Evolutionary conservation across 2,797 vertebrate genomes (phyloP).

Genomic region (Pagetopsis macropterus): DNA sequence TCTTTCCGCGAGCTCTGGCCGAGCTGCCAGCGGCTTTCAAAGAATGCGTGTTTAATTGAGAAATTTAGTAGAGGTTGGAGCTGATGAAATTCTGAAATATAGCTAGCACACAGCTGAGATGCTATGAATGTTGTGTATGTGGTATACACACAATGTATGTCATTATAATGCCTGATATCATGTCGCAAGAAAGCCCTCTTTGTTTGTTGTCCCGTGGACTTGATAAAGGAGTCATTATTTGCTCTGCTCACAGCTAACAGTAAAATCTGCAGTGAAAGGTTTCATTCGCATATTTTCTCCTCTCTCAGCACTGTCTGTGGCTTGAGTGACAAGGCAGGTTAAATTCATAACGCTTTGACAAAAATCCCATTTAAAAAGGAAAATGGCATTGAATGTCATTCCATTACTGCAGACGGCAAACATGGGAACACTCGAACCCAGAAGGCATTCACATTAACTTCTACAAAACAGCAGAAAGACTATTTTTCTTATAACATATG

Average conservation of each 20-base stretch:
- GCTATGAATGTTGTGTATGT: constrained; percentile 59
- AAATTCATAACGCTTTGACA: constrained; percentile 76
- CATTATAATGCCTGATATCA: constrained; percentile 71
- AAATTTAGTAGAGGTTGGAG: constrained; percentile 67
- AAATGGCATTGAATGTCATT: constrained; percentile 80
- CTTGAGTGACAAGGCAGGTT: constrained; percentile 79
- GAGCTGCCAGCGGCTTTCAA: constrained; percentile 70
- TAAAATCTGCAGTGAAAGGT: constrained; percentile 73
- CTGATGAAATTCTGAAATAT: constrained; percentile 64
- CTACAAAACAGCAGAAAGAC: constrained; percentile 60
- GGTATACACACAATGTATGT: constrained; percentile 65
- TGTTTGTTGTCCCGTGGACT: constrained; percentile 66
- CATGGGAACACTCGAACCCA: constrained; percentile 75
- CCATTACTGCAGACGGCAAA: constrained; percentile 76
- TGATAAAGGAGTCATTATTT: constrained; percentile 80
- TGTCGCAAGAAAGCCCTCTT: constrained; percentile 74
- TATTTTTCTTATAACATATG: constrained; percentile 43
- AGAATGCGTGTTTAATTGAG: constrained; percentile 80
- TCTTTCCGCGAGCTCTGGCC: constrained; percentile 39
- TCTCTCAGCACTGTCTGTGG: constrained; percentile 68
- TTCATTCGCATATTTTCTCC: constrained; percentile 77
- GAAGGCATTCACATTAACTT: constrained; percentile 76
- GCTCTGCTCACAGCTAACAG: constrained; percentile 65
- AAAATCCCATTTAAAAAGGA: constrained; percentile 78
- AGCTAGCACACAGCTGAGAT: constrained; percentile 43